A percentile compares a stretch with the other conserved stretches of the same genome.
phyloP scores from a whole-genome alignment of 2,888 invertebrate species.

The Lepidochrysops patricia region DNA sequence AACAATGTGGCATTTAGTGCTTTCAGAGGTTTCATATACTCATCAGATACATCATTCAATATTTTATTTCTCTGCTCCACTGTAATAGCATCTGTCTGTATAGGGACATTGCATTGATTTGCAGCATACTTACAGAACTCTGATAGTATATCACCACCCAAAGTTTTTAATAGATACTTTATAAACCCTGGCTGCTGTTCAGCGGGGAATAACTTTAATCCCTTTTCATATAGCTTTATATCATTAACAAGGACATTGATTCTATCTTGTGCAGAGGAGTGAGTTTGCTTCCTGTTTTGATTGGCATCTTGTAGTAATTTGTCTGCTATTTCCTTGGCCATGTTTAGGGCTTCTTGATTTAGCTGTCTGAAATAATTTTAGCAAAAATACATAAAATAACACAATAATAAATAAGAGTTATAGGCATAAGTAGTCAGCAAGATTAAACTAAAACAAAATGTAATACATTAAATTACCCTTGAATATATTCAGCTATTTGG shows the following conservation, averaged over 20 bases:
- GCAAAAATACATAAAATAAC: too few relatives aligned
- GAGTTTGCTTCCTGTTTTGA: constrained; percentile 82
- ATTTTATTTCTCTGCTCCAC: constrained; percentile 82
- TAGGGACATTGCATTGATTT: constrained; percentile 79
- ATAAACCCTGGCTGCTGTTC: constrained; percentile 80
- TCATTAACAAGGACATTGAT: constrained; percentile 84
- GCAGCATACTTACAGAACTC: constrained; percentile 86
- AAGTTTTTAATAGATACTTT: constrained; percentile 88
- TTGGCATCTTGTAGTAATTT: constrained; percentile 82
- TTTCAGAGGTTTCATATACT: constrained; percentile 78
- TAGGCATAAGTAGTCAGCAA: too few relatives aligned
- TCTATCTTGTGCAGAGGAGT: constrained; percentile 87
- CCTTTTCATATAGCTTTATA: constrained; percentile 86
- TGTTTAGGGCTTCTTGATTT: constrained; percentile 78
- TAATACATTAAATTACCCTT: constrained; percentile 61
- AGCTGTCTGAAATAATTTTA: constrained; percentile 75
- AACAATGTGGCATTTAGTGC: constrained; percentile 80
- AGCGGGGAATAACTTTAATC: constrained; percentile 76
- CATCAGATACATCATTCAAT: constrained; percentile 78
- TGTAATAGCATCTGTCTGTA: constrained; percentile 75
- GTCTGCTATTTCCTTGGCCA: constrained; percentile 84
- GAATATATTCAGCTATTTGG: constrained; percentile 80
- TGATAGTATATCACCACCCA: constrained; percentile 87
- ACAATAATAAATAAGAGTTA: too few relatives aligned
- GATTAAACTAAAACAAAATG: constrained; percentile 8